Base-by-base conservation (phyloP, 1,140 invertebrate species). In the Hyphantria cunea region DNA sequence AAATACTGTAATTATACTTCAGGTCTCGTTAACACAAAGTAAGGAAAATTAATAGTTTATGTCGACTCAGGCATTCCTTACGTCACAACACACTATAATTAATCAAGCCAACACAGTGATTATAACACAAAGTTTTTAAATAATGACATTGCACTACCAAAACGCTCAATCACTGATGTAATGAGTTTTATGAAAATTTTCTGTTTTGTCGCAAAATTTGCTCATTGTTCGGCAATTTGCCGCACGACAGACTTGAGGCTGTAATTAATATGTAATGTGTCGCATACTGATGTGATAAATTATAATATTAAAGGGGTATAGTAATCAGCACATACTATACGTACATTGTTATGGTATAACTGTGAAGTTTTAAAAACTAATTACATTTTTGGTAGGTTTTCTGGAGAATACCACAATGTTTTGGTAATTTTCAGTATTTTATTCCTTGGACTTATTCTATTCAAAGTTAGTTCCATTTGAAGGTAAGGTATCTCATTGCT, bases 121-220 rank as follows among this genome's bases (percentile, higher is more conserved):
- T 39, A 39, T 10, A 10, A n/a, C 7, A 39, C n/a, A 39, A 39
- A 39, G 9, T 39, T 39, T 39, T 39, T 10, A 39, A 39, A 39
- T 39, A 3, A 39, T n/a, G 9, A 9, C 37, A 10, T 39, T 7
- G 9, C 37, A 9, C 37, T n/a, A 10, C 37, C 37, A 39, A 39
- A 39, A 39, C n/a, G 37, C 37, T 39, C n/a, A n/a, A 39, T 39
- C 37, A 39, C 37, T 39, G n/a, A 39, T n/a, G 7, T 39, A 39
- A 39, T 39, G 37, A 39, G n/a, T 39, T 9, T 39, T 39, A n/a
- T 39, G 37, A 10, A 39, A 39, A 39, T 10, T 39, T 39, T 39
- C 37, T 39, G n/a, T 39, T 39, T 39, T 39, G 37, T 39, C n/a
- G n/a, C 37, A 39, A 39, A n/a, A 39, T 5, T 25, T 2, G 9